Evolutionary conservation across 1,140 invertebrate species (phyloP).

Genomic region (Andricus grossulariae): DNA sequence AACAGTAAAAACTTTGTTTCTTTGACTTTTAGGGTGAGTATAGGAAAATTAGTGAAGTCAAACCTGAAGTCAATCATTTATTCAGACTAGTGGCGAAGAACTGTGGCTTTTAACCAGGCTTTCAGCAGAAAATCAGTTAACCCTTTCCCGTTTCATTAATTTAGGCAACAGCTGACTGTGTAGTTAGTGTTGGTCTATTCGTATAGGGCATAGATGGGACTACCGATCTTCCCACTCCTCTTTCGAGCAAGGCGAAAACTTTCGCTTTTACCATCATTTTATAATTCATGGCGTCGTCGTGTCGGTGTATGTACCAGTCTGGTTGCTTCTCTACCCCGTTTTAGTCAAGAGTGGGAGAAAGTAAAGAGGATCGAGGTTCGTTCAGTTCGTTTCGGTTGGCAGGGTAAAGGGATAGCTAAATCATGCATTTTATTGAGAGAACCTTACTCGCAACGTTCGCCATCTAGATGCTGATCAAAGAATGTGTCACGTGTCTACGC

Average conservation of each 20-base stretch:
- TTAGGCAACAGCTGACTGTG: conserved; percentile 59
- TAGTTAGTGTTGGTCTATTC: conserved; percentile 45
- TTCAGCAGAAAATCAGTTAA: conserved; percentile 54
- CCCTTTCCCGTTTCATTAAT: conserved; percentile 72
- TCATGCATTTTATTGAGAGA: conserved; percentile 68
- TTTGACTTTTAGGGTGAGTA: too few relatives aligned
- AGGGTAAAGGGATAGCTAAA: conserved; percentile 67
- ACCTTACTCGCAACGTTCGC: conserved; percentile 44
- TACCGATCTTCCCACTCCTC: conserved; percentile 53
- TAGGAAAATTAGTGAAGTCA: neutral
- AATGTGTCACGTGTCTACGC: neutral
- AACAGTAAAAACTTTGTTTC: too few relatives aligned
- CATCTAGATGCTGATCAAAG: conserved; percentile 34
- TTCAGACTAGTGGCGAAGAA: conserved; percentile 17
- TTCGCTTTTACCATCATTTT: conserved; percentile 74
- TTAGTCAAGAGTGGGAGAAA: conserved; percentile 51
- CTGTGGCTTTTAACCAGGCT: conserved; percentile 15
- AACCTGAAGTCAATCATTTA: conserved; percentile 1
- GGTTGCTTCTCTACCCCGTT: conserved; percentile 42
- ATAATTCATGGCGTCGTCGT: conserved; percentile 73
- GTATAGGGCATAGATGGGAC: conserved; percentile 45
- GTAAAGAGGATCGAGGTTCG: conserved; percentile 55
- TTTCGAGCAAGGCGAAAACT: conserved; percentile 61
- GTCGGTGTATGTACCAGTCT: conserved; percentile 65
- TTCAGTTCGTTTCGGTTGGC: conserved; percentile 58